Conservation (phyloP, 2,797 vertebrate species). For the Selene dorsalis region DNA sequence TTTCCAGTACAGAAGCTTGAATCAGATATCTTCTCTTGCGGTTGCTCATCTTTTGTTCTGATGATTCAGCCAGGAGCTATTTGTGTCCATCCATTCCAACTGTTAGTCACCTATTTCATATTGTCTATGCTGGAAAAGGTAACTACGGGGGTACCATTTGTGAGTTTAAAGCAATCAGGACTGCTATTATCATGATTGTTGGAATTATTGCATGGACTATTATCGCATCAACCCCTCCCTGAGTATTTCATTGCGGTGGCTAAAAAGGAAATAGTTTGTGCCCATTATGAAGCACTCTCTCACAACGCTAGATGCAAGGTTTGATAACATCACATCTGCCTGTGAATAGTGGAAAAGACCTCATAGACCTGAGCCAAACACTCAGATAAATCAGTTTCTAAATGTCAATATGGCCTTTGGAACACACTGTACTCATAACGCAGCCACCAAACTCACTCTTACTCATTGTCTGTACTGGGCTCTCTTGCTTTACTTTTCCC, state of each 20-base stretch:
- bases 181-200: constrained; percentile 20
- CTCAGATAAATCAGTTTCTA: constrained; percentile 75
- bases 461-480: constrained; percentile 27
- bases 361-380: constrained; percentile 65
- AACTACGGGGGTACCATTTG: neutral
- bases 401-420: constrained; percentile 80
- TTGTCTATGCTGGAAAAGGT: constrained; percentile 11
- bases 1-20: neutral
- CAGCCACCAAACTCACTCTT: constrained; percentile 44
- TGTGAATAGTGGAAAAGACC: constrained; percentile 54
- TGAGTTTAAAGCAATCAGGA: neutral
- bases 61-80: constrained; percentile 27
- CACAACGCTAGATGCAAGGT: constrained; percentile 15
- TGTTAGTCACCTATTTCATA: constrained; percentile 13
- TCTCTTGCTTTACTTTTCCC: constrained; percentile 32
- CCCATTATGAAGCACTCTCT: constrained; percentile 33
- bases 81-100: constrained; percentile 23
- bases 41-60: neutral
- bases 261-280: constrained; percentile 44
- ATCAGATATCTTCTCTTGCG: neutral
- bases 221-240: constrained; percentile 13
- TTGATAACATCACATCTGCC: constrained; percentile 56
- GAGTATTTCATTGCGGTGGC: constrained; percentile 3
- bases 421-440: constrained; percentile 73
- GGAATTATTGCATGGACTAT: neutral